A percentile compares a stretch with the other conserved stretches of the same genome.
Conservation (phyloP, 2,113 vertebrate species). For the Ovis aries region ARS-UI_Ramb_v3.0 NC_056062.1:13123001-13123500, state of each 20-base stretch:
- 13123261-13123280: background rate
- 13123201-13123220: background rate
- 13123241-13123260: background rate
- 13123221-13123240: background rate
- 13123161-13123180: background rate
- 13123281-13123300: background rate
- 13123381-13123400: no score
- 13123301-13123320: background rate
- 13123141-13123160: background rate
- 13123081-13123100: no score
- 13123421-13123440: no score
- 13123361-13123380: background rate
- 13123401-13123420: no score
- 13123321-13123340: background rate
- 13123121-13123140: background rate
- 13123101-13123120: background rate
- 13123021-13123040: no score
- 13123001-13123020: no score
- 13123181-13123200: background rate
- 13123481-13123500: background rate
- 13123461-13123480: background rate
- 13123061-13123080: no score
- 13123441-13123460: background rate
- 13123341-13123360: background rate
- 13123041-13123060: no score